Evolutionary conservation across 2,888 invertebrate species (phyloP), one percentile per base, ranked within the genome.

Genomic region (Ellobium chinense): DNA sequence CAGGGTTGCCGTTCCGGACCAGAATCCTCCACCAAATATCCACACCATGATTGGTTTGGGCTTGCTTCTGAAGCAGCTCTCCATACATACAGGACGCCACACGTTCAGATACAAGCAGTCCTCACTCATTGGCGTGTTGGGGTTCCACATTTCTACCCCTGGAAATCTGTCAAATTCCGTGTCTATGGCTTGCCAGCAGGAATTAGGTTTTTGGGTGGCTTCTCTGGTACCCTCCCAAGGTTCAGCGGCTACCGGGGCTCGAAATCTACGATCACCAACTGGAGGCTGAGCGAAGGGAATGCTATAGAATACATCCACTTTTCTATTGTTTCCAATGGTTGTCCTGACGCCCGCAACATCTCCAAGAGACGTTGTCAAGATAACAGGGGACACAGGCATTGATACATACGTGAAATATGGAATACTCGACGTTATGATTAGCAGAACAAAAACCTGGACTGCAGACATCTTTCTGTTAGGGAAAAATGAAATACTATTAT

Each of bases 71-170:
- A 56, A 73, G 31, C 75, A 76, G 2, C 29, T 18, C 0, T 54
- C 69, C 21, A 56, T 74, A 27, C 75, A 76, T 46, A 72, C 69
- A 2, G 98, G 98, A 54, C 97, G 97, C 97, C 98, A 98, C 84
- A 99, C 95, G 93, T 98, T 99, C 90, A 99, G 94, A 93, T 98
- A 98, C 9, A 99, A 94, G 92, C 99, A 99, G 93, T 99, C 99
- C 94, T 99, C 99, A 54, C 97, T 97, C 86, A 97, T 95, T 12
- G 46, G 46, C 18, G 98, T 98, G 91, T 98, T 98, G 0, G 98
- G 97, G 93, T 98, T 98, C 98, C 98, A 99, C 96, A 98, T 98
- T 91, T 97, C 97, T 91, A 97, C 97, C 34, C 97, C 98, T 85
- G 96, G 95, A 92, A 97, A 98, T 3, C 96, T 96, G 0, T 96